These are phyloP conservation scores for Leptopilina syphax DNA, from an alignment of 2,888 invertebrate genomes.

Conservation along the genomic window DNA sequence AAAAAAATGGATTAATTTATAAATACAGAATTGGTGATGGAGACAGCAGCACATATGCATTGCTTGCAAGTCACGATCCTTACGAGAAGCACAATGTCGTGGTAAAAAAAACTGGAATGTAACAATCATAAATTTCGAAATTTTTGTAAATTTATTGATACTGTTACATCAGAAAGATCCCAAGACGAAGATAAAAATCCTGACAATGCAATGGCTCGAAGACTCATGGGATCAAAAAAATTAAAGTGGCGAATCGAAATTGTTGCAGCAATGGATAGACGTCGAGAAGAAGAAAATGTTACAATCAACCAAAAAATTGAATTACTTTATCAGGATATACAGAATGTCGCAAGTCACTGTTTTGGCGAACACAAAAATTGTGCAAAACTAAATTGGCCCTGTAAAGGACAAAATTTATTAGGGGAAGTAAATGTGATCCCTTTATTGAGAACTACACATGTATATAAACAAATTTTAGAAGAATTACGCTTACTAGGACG, in stretches of 20 bases:
- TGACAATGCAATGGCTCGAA: neutral
- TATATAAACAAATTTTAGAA: neutral
- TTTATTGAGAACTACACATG: neutral
- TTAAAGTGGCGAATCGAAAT: neutral
- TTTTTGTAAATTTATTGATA: conserved; percentile 20
- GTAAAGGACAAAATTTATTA: neutral
- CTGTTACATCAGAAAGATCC: neutral
- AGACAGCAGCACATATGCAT: conserved; percentile 45
- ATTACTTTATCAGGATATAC: neutral
- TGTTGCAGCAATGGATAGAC: neutral
- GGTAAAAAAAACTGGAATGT: conserved; percentile 46
- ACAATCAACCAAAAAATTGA: neutral
- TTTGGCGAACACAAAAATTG: neutral
- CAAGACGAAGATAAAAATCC: neutral
- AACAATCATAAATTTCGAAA: conserved; percentile 37
- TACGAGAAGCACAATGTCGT: conserved; percentile 36
- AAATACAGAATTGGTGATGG: conserved; percentile 47
- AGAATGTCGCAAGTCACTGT: neutral
- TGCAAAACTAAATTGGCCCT: neutral
- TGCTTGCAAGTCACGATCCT: conserved; percentile 33
- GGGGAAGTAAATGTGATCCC: neutral
- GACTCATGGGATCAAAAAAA: neutral
- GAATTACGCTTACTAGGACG: neutral
- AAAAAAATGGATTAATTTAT: conserved; percentile 33
- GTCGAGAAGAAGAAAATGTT: neutral